These are phyloP conservation scores for Agrochola litura DNA, from an alignment of 2,888 invertebrate genomes.

Conservation along the genomic window DNA sequence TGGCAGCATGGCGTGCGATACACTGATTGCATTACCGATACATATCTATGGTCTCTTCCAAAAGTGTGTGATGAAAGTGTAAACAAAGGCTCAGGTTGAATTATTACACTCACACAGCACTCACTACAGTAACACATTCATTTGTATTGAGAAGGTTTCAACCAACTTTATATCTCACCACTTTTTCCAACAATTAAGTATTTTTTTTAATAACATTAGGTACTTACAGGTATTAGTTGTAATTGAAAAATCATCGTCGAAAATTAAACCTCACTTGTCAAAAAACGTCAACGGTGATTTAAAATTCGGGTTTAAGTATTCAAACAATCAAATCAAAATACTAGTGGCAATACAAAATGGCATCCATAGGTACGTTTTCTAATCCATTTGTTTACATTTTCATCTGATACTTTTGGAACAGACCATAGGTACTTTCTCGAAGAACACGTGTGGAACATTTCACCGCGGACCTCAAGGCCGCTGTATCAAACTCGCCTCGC, in stretches of 20 bases:
- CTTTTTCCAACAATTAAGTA: too few relatives aligned
- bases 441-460: slow-evolving; percentile 38
- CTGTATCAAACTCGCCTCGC: slow-evolving; percentile 65
- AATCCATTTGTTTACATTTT: background rate
- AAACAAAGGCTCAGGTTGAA: background rate
- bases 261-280: too few relatives aligned
- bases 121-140: background rate
- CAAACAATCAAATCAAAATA: background rate
- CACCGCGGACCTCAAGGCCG: slow-evolving; percentile 33
- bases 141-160: background rate
- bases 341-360: background rate
- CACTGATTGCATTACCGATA: slow-evolving; percentile 40
- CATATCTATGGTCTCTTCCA: background rate
- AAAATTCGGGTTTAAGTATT: too few relatives aligned
- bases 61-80: background rate
- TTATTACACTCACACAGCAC: background rate
- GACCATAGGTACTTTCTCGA: slow-evolving; percentile 11
- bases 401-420: background rate
- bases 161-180: background rate
- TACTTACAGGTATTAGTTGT: too few relatives aligned
- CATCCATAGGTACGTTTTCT: background rate
- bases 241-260: too few relatives aligned
- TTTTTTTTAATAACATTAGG: too few relatives aligned
- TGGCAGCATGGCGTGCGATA: slow-evolving; percentile 34
- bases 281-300: background rate